Percentiles rank a stretch among this genome's conserved stretches.
Evolutionary conservation across 2,797 vertebrate species (phyloP).

Genomic region (Toxotes lorentzi): DNA sequence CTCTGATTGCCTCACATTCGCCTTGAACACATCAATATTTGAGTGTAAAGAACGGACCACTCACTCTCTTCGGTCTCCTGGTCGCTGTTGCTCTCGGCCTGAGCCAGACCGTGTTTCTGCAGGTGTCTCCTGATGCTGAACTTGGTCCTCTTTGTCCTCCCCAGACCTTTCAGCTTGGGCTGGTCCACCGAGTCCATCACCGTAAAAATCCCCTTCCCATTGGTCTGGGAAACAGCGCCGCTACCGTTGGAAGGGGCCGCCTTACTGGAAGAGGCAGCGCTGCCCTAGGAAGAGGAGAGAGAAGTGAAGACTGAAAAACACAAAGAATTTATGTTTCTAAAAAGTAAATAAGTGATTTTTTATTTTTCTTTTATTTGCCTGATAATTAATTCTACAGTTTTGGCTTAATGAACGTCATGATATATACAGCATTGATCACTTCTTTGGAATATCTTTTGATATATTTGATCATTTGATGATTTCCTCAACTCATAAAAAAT

Average conservation of each 20-base stretch:
- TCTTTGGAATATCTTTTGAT: no score
- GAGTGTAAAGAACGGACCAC: conserved; percentile 30
- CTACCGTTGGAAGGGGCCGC: conserved; percentile 41
- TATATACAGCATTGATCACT: no score
- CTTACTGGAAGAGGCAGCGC: neutral
- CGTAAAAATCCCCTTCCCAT: conserved; percentile 52
- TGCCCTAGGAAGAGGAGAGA: conserved; percentile 38
- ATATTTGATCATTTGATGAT: no score
- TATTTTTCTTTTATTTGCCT: no score
- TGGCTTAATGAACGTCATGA: no score
- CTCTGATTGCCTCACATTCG: no score
- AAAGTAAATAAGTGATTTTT: no score
- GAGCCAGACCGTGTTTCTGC: conserved; percentile 87
- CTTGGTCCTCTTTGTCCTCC: conserved; percentile 82
- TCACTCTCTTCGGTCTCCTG: conserved; percentile 86
- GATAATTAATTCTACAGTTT: no score
- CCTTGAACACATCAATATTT: no score
- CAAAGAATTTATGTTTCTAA: no score
- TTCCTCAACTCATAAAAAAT: no score
- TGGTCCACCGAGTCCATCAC: conserved; percentile 79
- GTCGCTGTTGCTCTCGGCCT: conserved; percentile 87
- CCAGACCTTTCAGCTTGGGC: conserved; percentile 88
- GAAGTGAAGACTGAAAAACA: no score
- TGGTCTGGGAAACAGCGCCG: conserved; percentile 18
- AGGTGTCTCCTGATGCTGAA: conserved; percentile 92